A percentile compares a stretch with the other conserved stretches of the same genome.
These are phyloP conservation scores for Kryptopterus vitreolus DNA, from an alignment of 2,797 vertebrate genomes.

Conservation along the genomic window DNA sequence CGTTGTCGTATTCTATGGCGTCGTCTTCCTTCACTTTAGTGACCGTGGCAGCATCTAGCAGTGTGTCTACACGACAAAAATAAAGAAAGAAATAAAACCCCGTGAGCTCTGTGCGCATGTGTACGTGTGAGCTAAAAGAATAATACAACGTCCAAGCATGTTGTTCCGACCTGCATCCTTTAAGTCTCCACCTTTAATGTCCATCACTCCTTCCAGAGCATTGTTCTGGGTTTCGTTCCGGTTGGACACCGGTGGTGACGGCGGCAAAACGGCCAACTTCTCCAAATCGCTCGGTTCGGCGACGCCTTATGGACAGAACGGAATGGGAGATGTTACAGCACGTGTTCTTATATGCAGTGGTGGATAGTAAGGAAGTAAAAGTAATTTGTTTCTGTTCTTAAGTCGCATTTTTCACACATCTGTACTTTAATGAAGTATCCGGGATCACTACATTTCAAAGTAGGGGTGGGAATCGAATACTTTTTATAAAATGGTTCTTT, in stretches of 20 bases:
- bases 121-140: not conserved
- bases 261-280: not conserved
- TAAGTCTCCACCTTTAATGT: slow-evolving; percentile 31
- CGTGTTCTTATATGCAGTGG: too few species aligned
- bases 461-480: too few species aligned
- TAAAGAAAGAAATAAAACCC: not conserved
- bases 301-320: slow-evolving; percentile 11
- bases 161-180: slow-evolving; percentile 27
- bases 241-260: slow-evolving; percentile 7
- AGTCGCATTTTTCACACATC: too few species aligned
- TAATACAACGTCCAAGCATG: too few species aligned
- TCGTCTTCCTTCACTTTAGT: slow-evolving; percentile 34
- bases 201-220: slow-evolving; percentile 31
- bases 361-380: too few species aligned
- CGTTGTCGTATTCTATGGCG: slow-evolving; percentile 49
- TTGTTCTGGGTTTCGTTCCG: slow-evolving; percentile 28
- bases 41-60: slow-evolving; percentile 27
- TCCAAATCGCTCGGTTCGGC: not conserved
- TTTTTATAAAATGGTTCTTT: too few species aligned
- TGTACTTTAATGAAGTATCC: too few species aligned
- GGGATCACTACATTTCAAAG: too few species aligned
- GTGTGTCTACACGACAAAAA: slow-evolving; percentile 30
- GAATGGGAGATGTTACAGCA: not conserved
- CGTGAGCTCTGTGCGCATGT: not conserved
- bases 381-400: too few species aligned